Evolutionary conservation across 2,113 vertebrate species (phyloP).

Genomic region (Hemicordylus capensis): DNA sequence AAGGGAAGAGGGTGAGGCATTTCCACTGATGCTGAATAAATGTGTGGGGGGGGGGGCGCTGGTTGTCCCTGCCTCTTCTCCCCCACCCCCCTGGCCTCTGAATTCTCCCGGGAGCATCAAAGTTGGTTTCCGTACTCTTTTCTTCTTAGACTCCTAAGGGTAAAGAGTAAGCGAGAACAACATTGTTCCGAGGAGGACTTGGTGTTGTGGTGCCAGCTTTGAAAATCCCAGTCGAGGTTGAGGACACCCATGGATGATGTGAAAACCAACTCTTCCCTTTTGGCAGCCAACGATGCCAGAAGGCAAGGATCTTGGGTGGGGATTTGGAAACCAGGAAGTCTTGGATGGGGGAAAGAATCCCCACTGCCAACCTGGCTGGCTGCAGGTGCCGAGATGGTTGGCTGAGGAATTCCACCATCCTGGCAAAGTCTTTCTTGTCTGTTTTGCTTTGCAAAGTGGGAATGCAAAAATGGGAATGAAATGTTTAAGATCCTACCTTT

Average conservation of each 20-base stretch:
- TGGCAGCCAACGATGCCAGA: not conserved
- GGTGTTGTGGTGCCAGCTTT: not conserved
- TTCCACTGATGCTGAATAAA: not conserved
- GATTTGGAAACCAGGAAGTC: no score
- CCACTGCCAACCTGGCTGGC: not conserved
- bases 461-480: not conserved
- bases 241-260: not conserved
- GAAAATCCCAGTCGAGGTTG: rapidly evolving
- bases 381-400: rapidly evolving
- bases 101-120: not conserved
- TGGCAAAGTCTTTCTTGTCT: not conserved
- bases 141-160: not conserved
- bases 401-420: rapidly evolving
- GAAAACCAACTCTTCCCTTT: not conserved
- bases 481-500: not conserved
- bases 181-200: slow-evolving; percentile 46
- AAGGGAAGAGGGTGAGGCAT: no score
- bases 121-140: not conserved
- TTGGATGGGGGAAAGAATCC: no score
- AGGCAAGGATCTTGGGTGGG: not conserved
- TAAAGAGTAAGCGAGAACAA: not conserved
- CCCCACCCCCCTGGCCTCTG: not conserved
- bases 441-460: not conserved
- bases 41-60: not conserved
- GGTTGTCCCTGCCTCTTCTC: not conserved